Percentiles rank a stretch among this genome's conserved stretches.
Evolutionary conservation across 2,888 invertebrate genomes (phyloP).

Genomic region (Tenthredo livida): DNA sequence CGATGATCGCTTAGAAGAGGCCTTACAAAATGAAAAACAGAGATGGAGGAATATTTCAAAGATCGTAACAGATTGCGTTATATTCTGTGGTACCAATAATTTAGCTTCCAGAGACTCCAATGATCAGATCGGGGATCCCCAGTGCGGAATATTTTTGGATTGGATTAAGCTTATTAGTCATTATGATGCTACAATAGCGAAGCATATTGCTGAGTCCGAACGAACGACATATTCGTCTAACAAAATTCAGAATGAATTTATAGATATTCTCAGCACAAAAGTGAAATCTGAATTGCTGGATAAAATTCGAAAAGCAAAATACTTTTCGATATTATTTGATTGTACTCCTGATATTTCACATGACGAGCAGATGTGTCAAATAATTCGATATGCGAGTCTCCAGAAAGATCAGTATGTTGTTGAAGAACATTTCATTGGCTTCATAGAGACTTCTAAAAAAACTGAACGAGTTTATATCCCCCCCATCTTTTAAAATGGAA

Average conservation of each 20-base stretch:
- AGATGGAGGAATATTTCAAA: constrained; percentile 48
- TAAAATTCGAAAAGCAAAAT: constrained; percentile 33
- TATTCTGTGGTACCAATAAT: constrained; percentile 30
- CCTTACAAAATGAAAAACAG: constrained; percentile 38
- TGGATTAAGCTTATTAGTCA: constrained; percentile 14
- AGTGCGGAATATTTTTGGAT: constrained; percentile 21
- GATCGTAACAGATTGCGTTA: constrained; percentile 41
- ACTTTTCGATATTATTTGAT: constrained; percentile 27
- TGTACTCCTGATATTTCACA: constrained; percentile 32
- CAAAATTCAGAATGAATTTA: constrained; percentile 21
- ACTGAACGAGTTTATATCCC: neutral
- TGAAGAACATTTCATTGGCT: constrained; percentile 17
- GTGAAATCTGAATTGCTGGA: constrained; percentile 31
- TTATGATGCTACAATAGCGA: constrained; percentile 33
- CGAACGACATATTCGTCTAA: constrained; percentile 10
- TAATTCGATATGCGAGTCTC: constrained; percentile 22
- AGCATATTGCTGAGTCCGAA: constrained; percentile 25
- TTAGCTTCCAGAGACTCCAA: constrained; percentile 13
- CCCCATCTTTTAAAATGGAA: too few species aligned
- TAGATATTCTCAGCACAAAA: constrained; percentile 12
- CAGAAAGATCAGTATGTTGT: constrained; percentile 24
- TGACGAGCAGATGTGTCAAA: neutral
- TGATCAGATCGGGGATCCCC: constrained; percentile 5
- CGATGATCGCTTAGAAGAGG: constrained; percentile 49
- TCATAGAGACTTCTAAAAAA: constrained; percentile 28